phyloP scores from a whole-genome alignment of 2,888 invertebrate species.

The Drosophila colorata region DNA sequence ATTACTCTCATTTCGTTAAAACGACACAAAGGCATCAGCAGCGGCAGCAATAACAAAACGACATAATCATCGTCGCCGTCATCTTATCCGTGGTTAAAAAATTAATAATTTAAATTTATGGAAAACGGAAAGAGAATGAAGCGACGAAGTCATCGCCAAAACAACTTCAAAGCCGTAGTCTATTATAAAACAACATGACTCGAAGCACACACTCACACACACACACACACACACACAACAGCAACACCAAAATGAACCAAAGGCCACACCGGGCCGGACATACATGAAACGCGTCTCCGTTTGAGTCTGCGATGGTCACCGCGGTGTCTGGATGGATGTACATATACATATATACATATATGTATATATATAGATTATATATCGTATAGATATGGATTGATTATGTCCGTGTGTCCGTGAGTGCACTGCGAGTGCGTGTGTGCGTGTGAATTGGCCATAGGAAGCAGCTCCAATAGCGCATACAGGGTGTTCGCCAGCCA shows the following conservation, averaged over 20 bases:
- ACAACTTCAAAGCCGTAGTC: constrained; percentile 76
- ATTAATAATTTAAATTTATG: constrained; percentile 84
- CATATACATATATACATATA: constrained; percentile 4
- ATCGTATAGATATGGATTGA: constrained; percentile 34
- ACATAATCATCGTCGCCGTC: constrained; percentile 82
- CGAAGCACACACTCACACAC: constrained; percentile 48
- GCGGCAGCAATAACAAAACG: constrained; percentile 77
- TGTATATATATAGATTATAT: constrained; percentile 1
- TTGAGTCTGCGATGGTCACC: constrained; percentile 47
- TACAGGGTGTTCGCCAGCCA: constrained; percentile 38
- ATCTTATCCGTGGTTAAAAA: constrained; percentile 81
- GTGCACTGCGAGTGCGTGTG: constrained; percentile 42
- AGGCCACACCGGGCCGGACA: constrained; percentile 50
- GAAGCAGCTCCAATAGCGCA: constrained; percentile 25
- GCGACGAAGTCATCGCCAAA: constrained; percentile 82
- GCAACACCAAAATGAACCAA: constrained; percentile 24
- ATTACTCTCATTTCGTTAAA: constrained; percentile 79
- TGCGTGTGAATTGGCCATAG: constrained; percentile 33
- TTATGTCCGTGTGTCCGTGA: constrained; percentile 38
- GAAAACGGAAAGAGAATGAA: constrained; percentile 84
- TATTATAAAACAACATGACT: constrained; percentile 74
- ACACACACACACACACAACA: constrained; percentile 23
- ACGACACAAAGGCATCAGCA: constrained; percentile 71
- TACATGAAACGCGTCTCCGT: constrained; percentile 46
- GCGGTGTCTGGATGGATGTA: constrained; percentile 40